Base-by-base conservation (phyloP, 1,140 invertebrate species). In the Drosophila sp. region DNA sequence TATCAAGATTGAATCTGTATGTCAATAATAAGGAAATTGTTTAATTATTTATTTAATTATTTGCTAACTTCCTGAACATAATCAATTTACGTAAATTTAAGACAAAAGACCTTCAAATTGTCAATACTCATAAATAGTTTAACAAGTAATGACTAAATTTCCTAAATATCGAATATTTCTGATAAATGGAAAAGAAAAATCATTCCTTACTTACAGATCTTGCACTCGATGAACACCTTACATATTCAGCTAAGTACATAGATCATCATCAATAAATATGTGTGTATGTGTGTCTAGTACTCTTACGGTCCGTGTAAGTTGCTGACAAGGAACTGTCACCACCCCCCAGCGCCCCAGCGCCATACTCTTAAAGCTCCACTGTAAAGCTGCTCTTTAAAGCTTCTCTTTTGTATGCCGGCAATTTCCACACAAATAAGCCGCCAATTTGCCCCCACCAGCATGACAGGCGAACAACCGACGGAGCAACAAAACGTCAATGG, bases 391-490 rank as follows among this genome's bases (percentile, higher is more conserved):
- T 41, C n/a, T 61, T 65, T 53, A n/a, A 65, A 45, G 40, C 16
- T 16, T 59, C 36, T 48, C 40, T 32, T 54, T 53, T 21, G 51
- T 25, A 38, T 34, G 57, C 38, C 82, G 69, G 71, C 78, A 69
- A 81, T 87, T 86, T 87, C 66, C 82, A 86, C 81, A 86, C 82
- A 87, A 86, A 81, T 86, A 87, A 81, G 75, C 82, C 82, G 81
- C 74, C 81, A 84, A 84, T 84, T 84, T 84, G 80, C 74, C 71
- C 74, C 64, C 54, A 63, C 74, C 45, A 61, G 65, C 32, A 58
- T 67, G 71, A 54, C 62, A 58, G 38, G 62, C 59, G 71, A 81
- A 81, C 78, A 80, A 77, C 40, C 58, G 64, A 65, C 61, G 56
- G 50, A 80, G 73, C 34, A 54, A 71, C 65, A 78, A 72, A 75